Evolutionary conservation across 2,797 vertebrate genomes (phyloP).

Genomic region (Onychomys arenicola): DNA sequence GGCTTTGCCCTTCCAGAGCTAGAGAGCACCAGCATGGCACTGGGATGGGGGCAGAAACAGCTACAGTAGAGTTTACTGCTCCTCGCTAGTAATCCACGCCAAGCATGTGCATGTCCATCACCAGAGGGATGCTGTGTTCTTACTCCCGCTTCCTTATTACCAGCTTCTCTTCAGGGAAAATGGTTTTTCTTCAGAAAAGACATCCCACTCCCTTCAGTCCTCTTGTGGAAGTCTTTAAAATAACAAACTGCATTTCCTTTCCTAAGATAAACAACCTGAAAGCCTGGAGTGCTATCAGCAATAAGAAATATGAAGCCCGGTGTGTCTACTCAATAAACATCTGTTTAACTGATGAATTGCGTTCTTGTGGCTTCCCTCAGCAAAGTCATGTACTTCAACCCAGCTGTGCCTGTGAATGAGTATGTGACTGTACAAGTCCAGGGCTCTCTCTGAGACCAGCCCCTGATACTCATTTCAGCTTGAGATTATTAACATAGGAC

Average conservation of each 20-base stretch:
- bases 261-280: conserved; percentile 71
- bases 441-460: neutral
- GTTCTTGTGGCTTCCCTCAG: conserved; percentile 25
- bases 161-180: neutral
- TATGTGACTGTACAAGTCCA: neutral
- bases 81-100: neutral
- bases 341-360: conserved; percentile 61
- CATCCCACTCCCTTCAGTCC: neutral
- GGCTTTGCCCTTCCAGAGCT: neutral
- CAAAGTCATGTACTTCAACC: neutral
- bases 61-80: neutral
- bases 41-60: neutral
- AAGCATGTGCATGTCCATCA: neutral
- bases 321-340: conserved; percentile 47
- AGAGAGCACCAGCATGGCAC: neutral
- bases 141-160: neutral
- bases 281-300: conserved; percentile 42
- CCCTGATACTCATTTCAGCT: neutral
- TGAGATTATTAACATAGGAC: neutral
- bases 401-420: neutral
- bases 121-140: neutral
- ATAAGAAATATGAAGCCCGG: conserved; percentile 70
- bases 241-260: conserved; percentile 49
- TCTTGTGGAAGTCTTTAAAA: conserved; percentile 64
- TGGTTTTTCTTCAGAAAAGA: conserved; percentile 23